These are phyloP conservation scores for Eidolon dupreanum DNA, from an alignment of 2,797 vertebrate species.

Conservation along the genomic window DNA sequence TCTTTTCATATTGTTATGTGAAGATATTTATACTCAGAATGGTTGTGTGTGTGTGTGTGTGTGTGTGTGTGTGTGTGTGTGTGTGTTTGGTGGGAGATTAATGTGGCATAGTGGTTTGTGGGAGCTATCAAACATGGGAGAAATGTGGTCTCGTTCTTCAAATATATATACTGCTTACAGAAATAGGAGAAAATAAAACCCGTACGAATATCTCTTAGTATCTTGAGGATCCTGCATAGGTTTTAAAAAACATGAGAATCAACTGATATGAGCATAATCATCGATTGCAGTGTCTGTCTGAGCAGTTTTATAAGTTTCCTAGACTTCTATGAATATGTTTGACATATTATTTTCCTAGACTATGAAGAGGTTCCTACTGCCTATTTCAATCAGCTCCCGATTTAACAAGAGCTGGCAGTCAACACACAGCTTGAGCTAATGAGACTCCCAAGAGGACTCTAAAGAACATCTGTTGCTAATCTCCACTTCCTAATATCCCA, in stretches of 20 bases:
- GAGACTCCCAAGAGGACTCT: conserved; percentile 33
- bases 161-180: neutral
- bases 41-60: neutral
- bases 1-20: neutral
- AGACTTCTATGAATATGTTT: conserved; percentile 44
- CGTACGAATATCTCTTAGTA: neutral
- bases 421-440: neutral
- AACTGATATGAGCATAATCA: neutral
- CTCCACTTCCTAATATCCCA: neutral
- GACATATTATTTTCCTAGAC: conserved; percentile 23
- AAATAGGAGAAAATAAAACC: neutral
- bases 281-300: neutral
- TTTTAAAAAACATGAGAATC: conserved; percentile 23
- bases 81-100: neutral
- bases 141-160: neutral
- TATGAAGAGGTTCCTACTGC: neutral
- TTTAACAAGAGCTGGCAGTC: conserved; percentile 51
- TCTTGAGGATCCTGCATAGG: neutral
- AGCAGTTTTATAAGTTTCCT: neutral
- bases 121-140: neutral
- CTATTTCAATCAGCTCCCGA: conserved; percentile 9
- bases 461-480: conserved; percentile 57
- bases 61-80: neutral
- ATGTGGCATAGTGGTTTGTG: neutral
- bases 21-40: neutral